Base-by-base conservation (phyloP, 2,113 vertebrate species). In the Callipepla squamata region DNA sequence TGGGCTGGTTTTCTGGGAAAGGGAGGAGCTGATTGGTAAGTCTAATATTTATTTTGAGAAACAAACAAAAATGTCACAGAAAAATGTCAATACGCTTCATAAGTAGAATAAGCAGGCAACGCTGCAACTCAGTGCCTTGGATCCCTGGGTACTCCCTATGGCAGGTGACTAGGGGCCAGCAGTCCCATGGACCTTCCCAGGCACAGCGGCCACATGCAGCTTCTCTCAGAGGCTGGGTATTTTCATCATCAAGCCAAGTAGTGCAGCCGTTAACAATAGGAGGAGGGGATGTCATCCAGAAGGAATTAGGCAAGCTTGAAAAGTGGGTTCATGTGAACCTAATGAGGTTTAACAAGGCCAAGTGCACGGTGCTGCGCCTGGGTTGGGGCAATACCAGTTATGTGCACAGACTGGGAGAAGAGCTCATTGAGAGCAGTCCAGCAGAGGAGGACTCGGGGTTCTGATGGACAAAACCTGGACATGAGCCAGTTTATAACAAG, bases 1-100 rank as follows among this genome's bases (percentile, higher is more conserved):
- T 20, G 47, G 48, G 40, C 30, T 36, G 22, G 26, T 79, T 72
- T 88, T 45, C 88, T 94, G 86, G 83, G 90, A 92, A 94, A 70
- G 61, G 42, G 28, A 68, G 26, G 18, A 79, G 30, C 11, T 72
- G 42, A 28, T 16, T 80, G 40, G 67, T 67, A 93, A 65, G 6
- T 55, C 44, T 44, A 30, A 59, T 6, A 5, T 57, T 50, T 94
- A 82, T 87, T 95, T 87, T 13, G 36, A 50, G 87, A 69, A 85
- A 55, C 74, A 69, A 57, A 74, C 47, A 68, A 38, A 76, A 79
- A 76, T 20, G 19, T 62, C 75, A 53, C 70, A 55, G 32, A 44
- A 70, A 84, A 85, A 93, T 8, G 34, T 30, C 65, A 55, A 28
- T 55, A 59, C 14, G 20, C 36, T 63, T 80, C 87, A 55, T 36